Percentiles rank a stretch among this genome's conserved stretches.
phyloP scores from a whole-genome alignment of 2,797 vertebrate species.

The Chrysocyon brachyurus region DNA sequence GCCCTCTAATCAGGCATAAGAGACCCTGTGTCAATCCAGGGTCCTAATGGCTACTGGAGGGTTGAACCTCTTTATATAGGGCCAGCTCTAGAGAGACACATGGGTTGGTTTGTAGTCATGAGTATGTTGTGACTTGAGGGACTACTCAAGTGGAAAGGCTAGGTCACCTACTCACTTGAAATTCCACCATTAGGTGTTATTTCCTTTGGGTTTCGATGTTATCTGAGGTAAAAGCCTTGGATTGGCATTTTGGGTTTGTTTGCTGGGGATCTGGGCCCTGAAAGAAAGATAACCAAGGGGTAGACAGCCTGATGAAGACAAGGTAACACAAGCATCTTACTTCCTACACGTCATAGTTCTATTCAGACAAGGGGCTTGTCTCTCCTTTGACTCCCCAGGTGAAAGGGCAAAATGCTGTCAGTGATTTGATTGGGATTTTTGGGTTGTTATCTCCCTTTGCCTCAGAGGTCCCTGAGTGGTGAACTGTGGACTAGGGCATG shows the following conservation, averaged over 20 bases:
- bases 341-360: not conserved
- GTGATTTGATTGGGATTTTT: not conserved
- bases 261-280: not conserved
- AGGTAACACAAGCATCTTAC: not conserved
- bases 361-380: not conserved
- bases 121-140: not conserved
- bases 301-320: not conserved
- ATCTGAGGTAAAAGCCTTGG: not conserved
- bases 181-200: not conserved
- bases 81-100: not conserved
- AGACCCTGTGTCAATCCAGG: not conserved
- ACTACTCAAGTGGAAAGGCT: not conserved
- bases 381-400: not conserved
- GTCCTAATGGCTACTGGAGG: not conserved
- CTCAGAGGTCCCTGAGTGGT: not conserved
- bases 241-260: constrained; percentile 9
- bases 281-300: not conserved
- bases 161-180: not conserved
- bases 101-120: not conserved
- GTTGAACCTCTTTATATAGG: not conserved
- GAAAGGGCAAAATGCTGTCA: not conserved
- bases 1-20: not conserved
- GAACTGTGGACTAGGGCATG: not conserved
- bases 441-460: not conserved
- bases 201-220: constrained; percentile 32